phyloP scores from a whole-genome alignment of 2,888 invertebrate species.

The Gortyna flavago region DNA sequence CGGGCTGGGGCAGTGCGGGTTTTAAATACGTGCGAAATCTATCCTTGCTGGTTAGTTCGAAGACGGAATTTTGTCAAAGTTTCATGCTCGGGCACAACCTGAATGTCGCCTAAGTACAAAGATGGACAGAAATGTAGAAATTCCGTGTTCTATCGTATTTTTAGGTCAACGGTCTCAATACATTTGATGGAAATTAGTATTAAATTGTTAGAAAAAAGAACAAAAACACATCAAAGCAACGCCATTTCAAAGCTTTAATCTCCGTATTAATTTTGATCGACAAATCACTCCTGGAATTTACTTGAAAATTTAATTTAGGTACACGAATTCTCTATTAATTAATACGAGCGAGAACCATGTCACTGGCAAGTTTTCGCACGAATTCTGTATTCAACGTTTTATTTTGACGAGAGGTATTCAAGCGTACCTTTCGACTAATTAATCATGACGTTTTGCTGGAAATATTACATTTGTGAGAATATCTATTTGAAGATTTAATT shows the following conservation, averaged over 20 bases:
- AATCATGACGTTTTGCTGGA: constrained; percentile 41
- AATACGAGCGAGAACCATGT: constrained; percentile 39
- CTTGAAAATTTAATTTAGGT: constrained; percentile 51
- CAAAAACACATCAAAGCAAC: background rate
- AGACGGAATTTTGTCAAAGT: background rate
- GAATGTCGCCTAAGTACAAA: no score
- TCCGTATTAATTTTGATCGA: constrained; percentile 45
- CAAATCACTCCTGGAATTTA: constrained; percentile 54
- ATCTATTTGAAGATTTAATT: constrained; percentile 26
- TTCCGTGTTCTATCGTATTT: background rate
- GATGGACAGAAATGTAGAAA: background rate
- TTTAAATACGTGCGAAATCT: background rate
- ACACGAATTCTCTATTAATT: constrained; percentile 42
- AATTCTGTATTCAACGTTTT: constrained; percentile 56
- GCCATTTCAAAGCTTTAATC: constrained; percentile 34
- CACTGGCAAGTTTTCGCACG: constrained; percentile 38
- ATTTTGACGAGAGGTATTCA: constrained; percentile 49
- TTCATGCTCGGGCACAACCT: background rate
- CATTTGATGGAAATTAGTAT: background rate
- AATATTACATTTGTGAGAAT: constrained; percentile 33
- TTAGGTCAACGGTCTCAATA: background rate
- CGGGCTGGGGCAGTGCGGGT: background rate
- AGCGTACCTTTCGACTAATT: constrained; percentile 49
- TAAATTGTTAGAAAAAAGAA: background rate
- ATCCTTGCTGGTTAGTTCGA: background rate